Evolutionary conservation across 2,888 invertebrate genomes (phyloP), one percentile per base, ranked within the genome.

Genomic region (Aethes cnicana): DNA sequence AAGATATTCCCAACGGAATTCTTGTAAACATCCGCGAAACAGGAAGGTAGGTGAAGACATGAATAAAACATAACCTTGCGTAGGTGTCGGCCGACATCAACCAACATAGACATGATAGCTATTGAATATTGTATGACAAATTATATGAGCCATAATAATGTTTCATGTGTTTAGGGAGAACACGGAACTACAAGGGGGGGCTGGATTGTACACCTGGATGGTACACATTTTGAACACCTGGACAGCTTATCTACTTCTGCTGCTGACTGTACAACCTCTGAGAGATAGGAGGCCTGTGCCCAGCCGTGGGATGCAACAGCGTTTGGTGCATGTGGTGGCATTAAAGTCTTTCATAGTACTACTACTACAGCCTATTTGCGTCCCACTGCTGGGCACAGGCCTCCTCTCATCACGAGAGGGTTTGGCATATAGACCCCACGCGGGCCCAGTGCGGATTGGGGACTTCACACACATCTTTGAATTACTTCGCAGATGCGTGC

Each of bases 91-190:
- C 48, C 33, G 42, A 35, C 41, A 48, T 48, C 48, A 48, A 48
- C 48, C 26, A 36, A 26, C 18, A 42, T 35, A 48, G 26, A 39
- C 25, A 7, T 48, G 26, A 33, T 18, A 33, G 32, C 18, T 41
- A 33, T 20, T 48, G 48, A 48, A 48, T 48, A 48, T 42, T 41
- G 41, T 48, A 48, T 48, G 41, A 48, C 26, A 32, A 48, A 41
- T 48, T 42, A 48, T 26, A 26, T 48, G 41, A 8, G 20, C 14
- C 42, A 17, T 42, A 41, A 9, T 23, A 23, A 21, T 43, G 7
- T 43, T 2, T 33, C 20, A 35, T 7, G 20, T 25, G 41, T 25
- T 48, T 42, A 42, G 14, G 26, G 30, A 12, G 21, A 21, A 2
- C 7, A 6, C 28, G 14, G 14, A 30, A 6, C 28, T 7, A 30